These are phyloP conservation scores for Mionectes olivaceus DNA, from an alignment of 2,797 vertebrate species.

Conservation along the genomic window DNA sequence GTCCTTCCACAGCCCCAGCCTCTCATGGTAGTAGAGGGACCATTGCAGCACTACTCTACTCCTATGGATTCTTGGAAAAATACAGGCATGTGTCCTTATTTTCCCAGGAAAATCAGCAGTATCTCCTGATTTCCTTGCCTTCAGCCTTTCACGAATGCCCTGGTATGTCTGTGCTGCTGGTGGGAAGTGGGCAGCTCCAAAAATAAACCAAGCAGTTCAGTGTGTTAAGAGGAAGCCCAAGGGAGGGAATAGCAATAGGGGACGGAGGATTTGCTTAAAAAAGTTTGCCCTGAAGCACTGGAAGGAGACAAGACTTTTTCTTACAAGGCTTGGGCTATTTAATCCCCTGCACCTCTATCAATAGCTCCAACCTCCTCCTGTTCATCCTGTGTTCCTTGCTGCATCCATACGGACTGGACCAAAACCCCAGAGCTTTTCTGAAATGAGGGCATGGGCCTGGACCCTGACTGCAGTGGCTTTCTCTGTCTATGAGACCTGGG, in stretches of 20 bases:
- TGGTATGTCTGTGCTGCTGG: background rate
- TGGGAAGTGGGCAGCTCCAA: background rate
- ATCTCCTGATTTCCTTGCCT: background rate
- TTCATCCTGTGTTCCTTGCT: background rate
- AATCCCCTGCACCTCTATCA: rapidly evolving
- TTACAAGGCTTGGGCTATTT: background rate
- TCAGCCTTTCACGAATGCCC: background rate
- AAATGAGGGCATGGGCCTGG: background rate
- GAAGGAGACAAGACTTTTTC: background rate
- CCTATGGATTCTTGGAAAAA: background rate
- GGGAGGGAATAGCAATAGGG: background rate
- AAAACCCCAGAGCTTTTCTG: background rate
- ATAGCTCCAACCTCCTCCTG: background rate
- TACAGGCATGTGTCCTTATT: background rate
- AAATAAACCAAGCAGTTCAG: background rate
- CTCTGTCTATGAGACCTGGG: background rate
- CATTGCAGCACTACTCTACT: background rate
- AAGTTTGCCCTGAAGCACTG: background rate
- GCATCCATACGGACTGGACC: background rate
- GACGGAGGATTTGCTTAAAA: background rate
- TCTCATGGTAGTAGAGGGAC: background rate
- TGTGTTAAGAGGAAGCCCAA: background rate
- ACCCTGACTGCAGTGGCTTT: rapidly evolving
- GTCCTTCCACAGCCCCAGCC: background rate
- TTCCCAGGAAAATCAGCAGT: background rate